These are phyloP conservation scores for Clarias pachynema DNA, from an alignment of 2,797 vertebrate genomes.

Conservation along the genomic window DNA sequence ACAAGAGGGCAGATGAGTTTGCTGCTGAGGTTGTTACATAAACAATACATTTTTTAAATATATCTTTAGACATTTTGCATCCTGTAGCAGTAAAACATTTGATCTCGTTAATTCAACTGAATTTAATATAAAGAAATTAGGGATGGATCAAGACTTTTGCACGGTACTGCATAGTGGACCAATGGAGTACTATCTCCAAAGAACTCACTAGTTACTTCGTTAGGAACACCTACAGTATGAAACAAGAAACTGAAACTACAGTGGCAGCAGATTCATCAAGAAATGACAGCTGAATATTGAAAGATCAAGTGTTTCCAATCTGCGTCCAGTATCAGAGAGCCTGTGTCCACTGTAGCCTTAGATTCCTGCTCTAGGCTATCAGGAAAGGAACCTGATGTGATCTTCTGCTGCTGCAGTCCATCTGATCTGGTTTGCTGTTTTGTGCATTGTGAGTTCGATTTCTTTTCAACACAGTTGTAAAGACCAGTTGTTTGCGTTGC, in stretches of 20 bases:
- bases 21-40: too few relatives aligned
- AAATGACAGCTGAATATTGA: neutral
- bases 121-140: too few relatives aligned
- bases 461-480: neutral
- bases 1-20: too few relatives aligned
- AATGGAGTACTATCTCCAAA: neutral
- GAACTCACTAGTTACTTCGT: neutral
- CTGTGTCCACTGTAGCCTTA: neutral
- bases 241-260: neutral
- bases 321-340: neutral
- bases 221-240: neutral
- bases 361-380: too few relatives aligned
- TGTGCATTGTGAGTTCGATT: slow-evolving; percentile 6
- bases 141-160: too few relatives aligned
- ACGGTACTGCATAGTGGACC: too few relatives aligned
- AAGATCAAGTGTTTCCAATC: too few relatives aligned
- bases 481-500: neutral
- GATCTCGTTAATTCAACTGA: too few relatives aligned
- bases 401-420: neutral
- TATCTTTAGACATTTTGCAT: too few relatives aligned
- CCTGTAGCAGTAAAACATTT: too few relatives aligned
- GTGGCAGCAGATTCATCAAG: neutral
- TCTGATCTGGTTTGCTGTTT: neutral
- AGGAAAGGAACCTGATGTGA: neutral
- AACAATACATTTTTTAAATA: too few relatives aligned